Evolutionary conservation across 1,140 invertebrate species (phyloP).

Genomic region (Penaeus chinensis): DNA sequence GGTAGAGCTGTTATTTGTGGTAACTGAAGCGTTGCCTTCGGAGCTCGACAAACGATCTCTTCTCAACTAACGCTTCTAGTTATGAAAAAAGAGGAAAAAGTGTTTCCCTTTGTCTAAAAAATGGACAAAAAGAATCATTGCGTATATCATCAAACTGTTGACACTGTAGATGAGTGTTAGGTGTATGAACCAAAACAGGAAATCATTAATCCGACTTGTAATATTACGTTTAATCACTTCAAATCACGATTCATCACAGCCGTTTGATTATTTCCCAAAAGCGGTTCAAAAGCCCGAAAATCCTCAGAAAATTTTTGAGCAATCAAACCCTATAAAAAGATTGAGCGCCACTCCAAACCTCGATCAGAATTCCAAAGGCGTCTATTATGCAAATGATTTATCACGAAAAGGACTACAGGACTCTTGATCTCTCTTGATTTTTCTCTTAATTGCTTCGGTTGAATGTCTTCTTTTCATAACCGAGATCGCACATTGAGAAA

Average conservation of each 20-base stretch:
- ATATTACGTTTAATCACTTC: conserved; percentile 3
- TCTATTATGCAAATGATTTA: conserved; percentile 58
- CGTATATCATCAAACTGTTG: no score
- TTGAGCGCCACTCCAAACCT: conserved; percentile 18
- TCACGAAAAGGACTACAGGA: conserved; percentile 45
- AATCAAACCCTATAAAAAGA: conserved; percentile 36
- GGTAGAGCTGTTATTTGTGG: conserved; percentile 22
- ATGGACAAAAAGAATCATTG: no score
- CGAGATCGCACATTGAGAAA: conserved; percentile 1
- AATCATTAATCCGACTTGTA: no score
- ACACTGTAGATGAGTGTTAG: no score
- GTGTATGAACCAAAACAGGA: no score
- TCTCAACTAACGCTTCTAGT: no score
- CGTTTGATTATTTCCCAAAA: neutral
- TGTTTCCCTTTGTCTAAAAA: no score
- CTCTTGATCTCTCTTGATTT: conserved; percentile 57
- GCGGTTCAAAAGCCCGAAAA: conserved; percentile 11
- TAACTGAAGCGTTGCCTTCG: conserved; percentile 3
- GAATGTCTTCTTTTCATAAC: conserved; percentile 51
- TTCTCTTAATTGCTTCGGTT: conserved; percentile 58
- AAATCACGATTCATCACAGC: conserved; percentile 13
- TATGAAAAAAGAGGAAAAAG: no score
- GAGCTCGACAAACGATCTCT: no score
- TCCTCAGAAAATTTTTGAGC: conserved; percentile 40
- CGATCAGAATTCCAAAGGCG: conserved; percentile 28